Base-by-base conservation (phyloP, 2,113 vertebrate species). In the Lepidothrix coronata region DNA sequence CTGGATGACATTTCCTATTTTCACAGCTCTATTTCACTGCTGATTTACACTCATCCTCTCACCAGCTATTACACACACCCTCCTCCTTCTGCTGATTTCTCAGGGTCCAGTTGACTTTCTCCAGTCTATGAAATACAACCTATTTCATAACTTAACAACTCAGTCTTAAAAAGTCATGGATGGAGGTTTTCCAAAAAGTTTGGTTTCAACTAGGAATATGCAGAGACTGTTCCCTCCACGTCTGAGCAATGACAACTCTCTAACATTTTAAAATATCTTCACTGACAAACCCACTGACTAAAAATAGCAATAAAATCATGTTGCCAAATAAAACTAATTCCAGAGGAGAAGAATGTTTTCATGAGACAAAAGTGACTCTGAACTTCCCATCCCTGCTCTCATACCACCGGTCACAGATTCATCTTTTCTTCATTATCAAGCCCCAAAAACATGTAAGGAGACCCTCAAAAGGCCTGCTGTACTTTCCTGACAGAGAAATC, bases 361-460 rank as follows among this genome's bases (percentile, higher is more conserved):
- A 37, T 0, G 1, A 68, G 81, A 57, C 16, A 59, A 17, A 66
- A 76, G 24, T 14, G 33, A 20, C 21, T 16, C 23, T 2, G 27
- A 76, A 52, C 6, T 35, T 79, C 7, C 21, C 41, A 31, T 28
- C 27, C 52, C 31, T 58, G 5, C n/a, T 70, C 24, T 67, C 10
- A 9, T n/a, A 33, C 9, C 43, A 68, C 49, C 16, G 35, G 25
- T 54, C 59, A 88, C 6, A 78, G 28, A 48, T 35, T 70, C 15
- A 55, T 33, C 16, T n/a, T 51, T 43, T 23, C 39, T 52, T 73
- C 30, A 19, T 39, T 41, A 68, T 14, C 12, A 59, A 51, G 8
- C 12, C n/a, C 31, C 16, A 1, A 33, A 87, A 82, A 22, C 8
- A 13, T 0, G 0, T 4, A 55, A 68, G n/a, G 22, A 74, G 27